These are phyloP conservation scores for Opisthograptis luteolata DNA, from an alignment of 2,888 invertebrate genomes.

Conservation along the genomic window DNA sequence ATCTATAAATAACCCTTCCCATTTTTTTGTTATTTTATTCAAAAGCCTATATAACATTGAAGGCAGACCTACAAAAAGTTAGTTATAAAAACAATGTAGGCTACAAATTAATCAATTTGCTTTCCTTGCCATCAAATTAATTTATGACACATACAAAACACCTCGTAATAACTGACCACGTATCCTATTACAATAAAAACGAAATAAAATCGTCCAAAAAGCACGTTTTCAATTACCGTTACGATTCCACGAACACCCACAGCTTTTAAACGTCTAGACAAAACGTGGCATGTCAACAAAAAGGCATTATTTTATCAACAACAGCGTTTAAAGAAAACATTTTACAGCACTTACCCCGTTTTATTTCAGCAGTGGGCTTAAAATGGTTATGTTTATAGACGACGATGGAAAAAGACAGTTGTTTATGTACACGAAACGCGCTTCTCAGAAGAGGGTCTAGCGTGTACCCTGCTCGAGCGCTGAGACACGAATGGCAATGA, in stretches of 20 bases:
- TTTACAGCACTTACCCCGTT: slow-evolving; percentile 24
- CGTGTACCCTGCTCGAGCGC: slow-evolving; percentile 52
- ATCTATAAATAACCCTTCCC: no score
- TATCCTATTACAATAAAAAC: slow-evolving; percentile 9
- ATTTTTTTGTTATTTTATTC: no score
- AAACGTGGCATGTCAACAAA: slow-evolving; percentile 12
- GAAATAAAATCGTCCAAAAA: slow-evolving; percentile 3
- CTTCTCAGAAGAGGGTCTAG: slow-evolving; percentile 25
- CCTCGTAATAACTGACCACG: slow-evolving; percentile 1
- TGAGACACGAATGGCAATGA: slow-evolving; percentile 61
- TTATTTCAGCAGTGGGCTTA: slow-evolving; percentile 1
- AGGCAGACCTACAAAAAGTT: no score
- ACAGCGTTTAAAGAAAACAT: not conserved
- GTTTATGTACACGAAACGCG: slow-evolving; percentile 48
- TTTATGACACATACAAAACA: slow-evolving; percentile 6
- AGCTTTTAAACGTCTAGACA: slow-evolving; percentile 12
- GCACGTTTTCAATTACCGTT: slow-evolving; percentile 6
- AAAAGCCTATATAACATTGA: no score
- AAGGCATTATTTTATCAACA: not conserved
- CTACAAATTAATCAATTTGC: not conserved
- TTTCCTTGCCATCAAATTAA: not conserved
- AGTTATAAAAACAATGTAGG: no score
- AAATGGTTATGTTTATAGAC: slow-evolving; percentile 28
- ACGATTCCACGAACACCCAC: slow-evolving; percentile 1
- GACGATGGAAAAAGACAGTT: not conserved